A percentile compares a stretch with the other conserved stretches of the same genome.
phyloP scores from a whole-genome alignment of 2,113 vertebrate species.

The Tyto alba region DNA sequence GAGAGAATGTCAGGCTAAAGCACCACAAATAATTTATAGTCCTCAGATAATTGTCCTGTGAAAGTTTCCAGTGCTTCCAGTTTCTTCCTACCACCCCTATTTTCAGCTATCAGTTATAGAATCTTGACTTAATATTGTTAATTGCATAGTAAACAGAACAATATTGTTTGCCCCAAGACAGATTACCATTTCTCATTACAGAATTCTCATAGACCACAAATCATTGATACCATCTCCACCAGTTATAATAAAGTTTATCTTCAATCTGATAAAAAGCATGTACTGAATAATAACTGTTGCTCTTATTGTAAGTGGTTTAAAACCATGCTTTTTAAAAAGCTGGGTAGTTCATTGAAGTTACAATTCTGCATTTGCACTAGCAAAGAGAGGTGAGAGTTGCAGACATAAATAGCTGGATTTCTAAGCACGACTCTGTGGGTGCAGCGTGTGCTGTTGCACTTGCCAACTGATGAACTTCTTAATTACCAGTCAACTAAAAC shows the following conservation, averaged over 20 bases:
- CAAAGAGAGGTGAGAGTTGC: not conserved
- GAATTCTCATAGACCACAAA: constrained; percentile 31
- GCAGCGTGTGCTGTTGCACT: rapidly evolving
- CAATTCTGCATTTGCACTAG: not conserved
- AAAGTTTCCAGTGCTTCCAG: constrained; percentile 44
- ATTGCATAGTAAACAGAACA: constrained; percentile 56
- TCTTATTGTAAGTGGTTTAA: constrained; percentile 43
- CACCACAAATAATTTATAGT: constrained; percentile 15
- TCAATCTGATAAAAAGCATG: constrained; percentile 61
- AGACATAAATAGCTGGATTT: not conserved
- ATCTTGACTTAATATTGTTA: constrained; percentile 43
- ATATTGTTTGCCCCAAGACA: constrained; percentile 58
- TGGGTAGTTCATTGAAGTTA: constrained; percentile 3
- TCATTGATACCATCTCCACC: constrained; percentile 48
- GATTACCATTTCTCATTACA: constrained; percentile 54
- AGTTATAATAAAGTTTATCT: constrained; percentile 45
- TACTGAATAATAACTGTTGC: constrained; percentile 61
- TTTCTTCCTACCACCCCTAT: not conserved
- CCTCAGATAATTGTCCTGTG: not conserved
- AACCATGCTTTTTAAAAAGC: constrained; percentile 19
- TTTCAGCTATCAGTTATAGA: constrained; percentile 19
- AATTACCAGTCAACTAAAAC: not conserved
- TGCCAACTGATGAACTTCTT: not conserved
- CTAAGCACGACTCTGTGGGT: not conserved
- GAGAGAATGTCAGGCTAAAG: constrained; percentile 14